Percentiles rank a stretch among this genome's conserved stretches.
phyloP scores from a whole-genome alignment of 2,888 invertebrate genomes.

The Leptothorax acervorum region DNA sequence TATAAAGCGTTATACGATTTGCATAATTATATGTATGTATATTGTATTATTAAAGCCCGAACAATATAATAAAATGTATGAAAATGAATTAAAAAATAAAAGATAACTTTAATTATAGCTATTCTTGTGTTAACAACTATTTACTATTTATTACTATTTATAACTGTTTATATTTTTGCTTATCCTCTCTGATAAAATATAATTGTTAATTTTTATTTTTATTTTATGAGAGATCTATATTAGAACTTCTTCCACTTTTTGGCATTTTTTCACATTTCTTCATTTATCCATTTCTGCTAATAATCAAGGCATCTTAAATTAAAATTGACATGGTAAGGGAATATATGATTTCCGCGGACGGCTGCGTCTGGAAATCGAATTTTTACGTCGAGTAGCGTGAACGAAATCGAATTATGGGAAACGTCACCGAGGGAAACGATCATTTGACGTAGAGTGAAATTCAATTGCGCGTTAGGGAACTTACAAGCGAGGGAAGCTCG shows the following conservation, averaged over 20 bases:
- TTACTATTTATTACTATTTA: too few relatives aligned
- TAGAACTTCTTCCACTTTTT: neutral
- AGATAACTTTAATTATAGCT: neutral
- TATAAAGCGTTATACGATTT: conserved; percentile 1
- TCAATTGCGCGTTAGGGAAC: conserved; percentile 39
- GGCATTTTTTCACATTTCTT: neutral
- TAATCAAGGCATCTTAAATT: neutral
- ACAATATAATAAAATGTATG: neutral
- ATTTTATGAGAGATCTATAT: neutral
- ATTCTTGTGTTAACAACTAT: neutral
- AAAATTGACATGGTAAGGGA: conserved; percentile 8
- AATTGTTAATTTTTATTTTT: neutral
- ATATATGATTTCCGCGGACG: conserved; percentile 15
- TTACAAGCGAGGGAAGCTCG: conserved; percentile 2
- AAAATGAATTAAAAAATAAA: neutral
- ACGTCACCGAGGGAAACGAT: conserved; percentile 36
- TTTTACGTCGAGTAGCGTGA: conserved; percentile 27
- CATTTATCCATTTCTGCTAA: neutral
- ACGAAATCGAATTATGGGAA: conserved; percentile 31
- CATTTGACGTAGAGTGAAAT: conserved; percentile 38
- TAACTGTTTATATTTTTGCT: neutral
- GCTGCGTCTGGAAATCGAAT: conserved; percentile 17
- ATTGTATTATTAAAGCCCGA: neutral
- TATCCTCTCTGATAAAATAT: neutral
- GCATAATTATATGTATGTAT: neutral